A percentile compares a stretch with the other conserved stretches of the same genome.
Conservation (phyloP, 1,140 invertebrate species). For the Stratiolaelaps scimitus region DNA sequence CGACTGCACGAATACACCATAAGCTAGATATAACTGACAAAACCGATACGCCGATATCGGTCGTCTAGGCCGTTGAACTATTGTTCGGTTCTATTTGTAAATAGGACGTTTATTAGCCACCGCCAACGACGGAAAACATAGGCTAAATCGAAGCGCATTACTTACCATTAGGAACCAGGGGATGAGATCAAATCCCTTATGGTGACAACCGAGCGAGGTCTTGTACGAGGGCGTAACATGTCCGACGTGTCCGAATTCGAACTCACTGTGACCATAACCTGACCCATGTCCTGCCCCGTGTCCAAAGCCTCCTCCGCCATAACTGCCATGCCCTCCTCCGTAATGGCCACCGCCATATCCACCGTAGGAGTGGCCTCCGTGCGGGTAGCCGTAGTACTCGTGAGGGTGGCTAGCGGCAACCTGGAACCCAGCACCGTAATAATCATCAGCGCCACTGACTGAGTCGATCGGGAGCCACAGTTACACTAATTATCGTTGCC, state of each 20-base stretch:
- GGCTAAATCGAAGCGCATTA: no score
- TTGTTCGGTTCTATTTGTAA: no score
- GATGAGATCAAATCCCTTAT: conserved; percentile 23
- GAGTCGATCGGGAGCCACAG: no score
- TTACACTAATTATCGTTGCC: no score
- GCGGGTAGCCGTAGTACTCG: conserved; percentile 18
- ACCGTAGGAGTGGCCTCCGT: not conserved
- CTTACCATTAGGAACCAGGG: conserved; percentile 11
- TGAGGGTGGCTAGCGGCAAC: conserved; percentile 14
- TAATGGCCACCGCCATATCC: not conserved
- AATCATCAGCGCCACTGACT: no score
- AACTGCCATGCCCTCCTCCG: not conserved
- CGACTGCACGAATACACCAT: no score
- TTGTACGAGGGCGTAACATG: conserved; percentile 17
- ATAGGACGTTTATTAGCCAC: no score
- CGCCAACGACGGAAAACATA: no score
- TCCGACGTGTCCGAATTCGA: conserved; percentile 16
- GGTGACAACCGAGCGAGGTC: conserved; percentile 4
- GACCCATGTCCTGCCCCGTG: not conserved
- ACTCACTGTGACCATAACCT: conserved; percentile 21
- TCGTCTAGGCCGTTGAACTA: no score
- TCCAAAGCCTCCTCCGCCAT: not conserved
- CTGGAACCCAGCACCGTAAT: not conserved
- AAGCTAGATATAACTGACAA: no score
- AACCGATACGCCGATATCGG: no score